phyloP scores from a whole-genome alignment of 2,113 vertebrate species.

The Cinclus cinclus region DNA sequence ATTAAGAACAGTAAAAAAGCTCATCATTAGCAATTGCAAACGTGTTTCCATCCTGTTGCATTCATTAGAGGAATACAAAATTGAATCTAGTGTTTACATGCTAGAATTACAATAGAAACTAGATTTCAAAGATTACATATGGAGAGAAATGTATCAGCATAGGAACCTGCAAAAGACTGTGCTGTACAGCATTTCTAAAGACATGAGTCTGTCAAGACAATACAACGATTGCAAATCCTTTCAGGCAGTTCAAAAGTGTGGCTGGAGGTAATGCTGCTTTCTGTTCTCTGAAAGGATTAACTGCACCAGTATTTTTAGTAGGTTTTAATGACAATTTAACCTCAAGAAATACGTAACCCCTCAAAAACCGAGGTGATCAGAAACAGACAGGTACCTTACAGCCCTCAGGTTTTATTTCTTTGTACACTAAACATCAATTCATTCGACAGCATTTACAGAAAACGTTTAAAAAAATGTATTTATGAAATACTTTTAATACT shows the following conservation, averaged over 20 bases:
- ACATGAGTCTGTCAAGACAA: slow-evolving; percentile 18
- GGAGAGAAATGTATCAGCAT: slow-evolving; percentile 17
- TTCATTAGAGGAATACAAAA: slow-evolving; percentile 57
- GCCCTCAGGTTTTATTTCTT: slow-evolving; percentile 18
- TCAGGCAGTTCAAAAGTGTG: neutral
- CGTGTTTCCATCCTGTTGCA: slow-evolving; percentile 48
- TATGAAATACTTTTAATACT: slow-evolving; percentile 55
- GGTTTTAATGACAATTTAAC: slow-evolving; percentile 21
- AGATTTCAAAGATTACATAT: slow-evolving; percentile 15
- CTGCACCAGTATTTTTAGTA: slow-evolving; percentile 24
- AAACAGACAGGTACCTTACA: slow-evolving; percentile 41
- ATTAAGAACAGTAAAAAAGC: slow-evolving; percentile 63
- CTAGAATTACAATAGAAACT: slow-evolving; percentile 42
- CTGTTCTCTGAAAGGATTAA: slow-evolving; percentile 13
- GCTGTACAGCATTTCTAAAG: slow-evolving; percentile 35
- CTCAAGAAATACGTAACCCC: slow-evolving; percentile 40
- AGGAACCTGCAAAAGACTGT: slow-evolving; percentile 34
- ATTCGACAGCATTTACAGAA: slow-evolving; percentile 41
- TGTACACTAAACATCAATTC: slow-evolving; percentile 41
- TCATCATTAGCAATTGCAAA: slow-evolving; percentile 55
- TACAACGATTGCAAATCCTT: neutral
- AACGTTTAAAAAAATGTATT: slow-evolving; percentile 5
- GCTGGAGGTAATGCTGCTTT: slow-evolving; percentile 37
- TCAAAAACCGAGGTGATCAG: slow-evolving; percentile 15
- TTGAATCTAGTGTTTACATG: slow-evolving; percentile 46